Percentiles rank a stretch among this genome's conserved stretches.
These are phyloP conservation scores for Tachypleus tridentatus DNA, from an alignment of 1,140 invertebrate species.

Conservation along the genomic window DNA sequence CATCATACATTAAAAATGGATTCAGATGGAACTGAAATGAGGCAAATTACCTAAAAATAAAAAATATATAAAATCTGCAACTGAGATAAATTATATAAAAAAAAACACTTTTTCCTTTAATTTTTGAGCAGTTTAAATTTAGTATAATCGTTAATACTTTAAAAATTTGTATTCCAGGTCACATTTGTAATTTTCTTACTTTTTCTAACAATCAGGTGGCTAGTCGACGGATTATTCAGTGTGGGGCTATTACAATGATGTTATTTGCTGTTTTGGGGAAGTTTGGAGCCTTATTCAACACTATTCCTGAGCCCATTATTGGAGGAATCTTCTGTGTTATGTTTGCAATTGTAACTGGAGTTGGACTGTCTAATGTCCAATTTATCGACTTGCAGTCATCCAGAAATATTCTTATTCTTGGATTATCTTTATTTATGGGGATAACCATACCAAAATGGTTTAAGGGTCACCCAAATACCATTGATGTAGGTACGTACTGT, in stretches of 20 bases:
- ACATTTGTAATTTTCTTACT: conserved; percentile 26
- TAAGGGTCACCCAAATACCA: conserved; percentile 45
- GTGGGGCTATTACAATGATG: conserved; percentile 60
- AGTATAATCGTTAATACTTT: conserved; percentile 11
- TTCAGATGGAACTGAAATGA: no score
- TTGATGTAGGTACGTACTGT: conserved; percentile 36
- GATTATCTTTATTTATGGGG: conserved; percentile 71
- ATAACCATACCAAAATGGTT: conserved; percentile 63
- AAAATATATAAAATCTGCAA: no score
- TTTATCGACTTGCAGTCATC: conserved; percentile 66
- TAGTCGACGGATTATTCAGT: conserved; percentile 66
- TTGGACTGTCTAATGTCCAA: conserved; percentile 66
- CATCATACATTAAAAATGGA: no score
- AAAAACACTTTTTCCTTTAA: no score
- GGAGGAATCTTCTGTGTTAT: conserved; percentile 74
- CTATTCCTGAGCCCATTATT: conserved; percentile 73
- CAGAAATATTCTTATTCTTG: conserved; percentile 67
- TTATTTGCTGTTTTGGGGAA: conserved; percentile 64
- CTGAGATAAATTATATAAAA: no score
- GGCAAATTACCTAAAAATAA: no score
- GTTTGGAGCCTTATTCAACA: conserved; percentile 70
- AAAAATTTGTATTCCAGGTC: not conserved
- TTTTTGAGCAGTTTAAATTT: not conserved
- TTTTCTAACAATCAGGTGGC: conserved; percentile 43
- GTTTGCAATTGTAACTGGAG: conserved; percentile 71